phyloP scores from a whole-genome alignment of 2,888 invertebrate genomes.

The Rhagonycha lutea region DNA sequence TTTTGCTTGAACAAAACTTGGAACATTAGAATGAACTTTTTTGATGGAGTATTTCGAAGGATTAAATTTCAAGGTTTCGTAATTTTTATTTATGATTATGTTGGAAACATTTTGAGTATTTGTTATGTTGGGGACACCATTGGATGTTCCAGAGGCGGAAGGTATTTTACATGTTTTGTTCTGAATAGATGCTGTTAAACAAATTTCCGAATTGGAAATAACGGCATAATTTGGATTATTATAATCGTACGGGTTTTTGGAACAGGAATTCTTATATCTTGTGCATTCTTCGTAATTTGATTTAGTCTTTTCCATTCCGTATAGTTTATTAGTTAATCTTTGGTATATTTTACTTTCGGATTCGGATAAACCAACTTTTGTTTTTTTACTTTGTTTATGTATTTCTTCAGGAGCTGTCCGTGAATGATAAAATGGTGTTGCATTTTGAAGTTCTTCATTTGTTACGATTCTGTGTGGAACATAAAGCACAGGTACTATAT shows the following conservation, averaged over 20 bases:
- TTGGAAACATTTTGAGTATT: not conserved
- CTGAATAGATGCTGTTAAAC: not conserved
- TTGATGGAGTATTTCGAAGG: not conserved
- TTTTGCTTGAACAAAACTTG: not conserved
- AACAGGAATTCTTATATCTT: not conserved
- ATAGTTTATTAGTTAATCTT: not conserved
- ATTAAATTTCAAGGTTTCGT: not conserved
- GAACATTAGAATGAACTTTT: not conserved
- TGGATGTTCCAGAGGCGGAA: not conserved
- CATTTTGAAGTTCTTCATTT: conserved; percentile 2
- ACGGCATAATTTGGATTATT: not conserved
- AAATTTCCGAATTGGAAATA: not conserved
- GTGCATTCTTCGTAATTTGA: not conserved
- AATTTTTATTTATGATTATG: not conserved
- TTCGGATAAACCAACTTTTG: not conserved
- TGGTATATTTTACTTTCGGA: not conserved
- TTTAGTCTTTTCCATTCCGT: not conserved
- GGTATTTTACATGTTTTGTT: not conserved
- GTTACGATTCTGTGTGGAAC: conserved; percentile 33
- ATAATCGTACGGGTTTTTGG: not conserved
- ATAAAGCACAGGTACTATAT: conserved; percentile 37
- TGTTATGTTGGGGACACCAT: not conserved
- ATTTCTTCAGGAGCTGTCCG: not conserved
- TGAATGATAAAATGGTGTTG: not conserved
- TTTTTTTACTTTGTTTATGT: not conserved